These are phyloP conservation scores for Melikaiella ostensackeni DNA, from an alignment of 2,888 invertebrate species.

Conservation along the genomic window DNA sequence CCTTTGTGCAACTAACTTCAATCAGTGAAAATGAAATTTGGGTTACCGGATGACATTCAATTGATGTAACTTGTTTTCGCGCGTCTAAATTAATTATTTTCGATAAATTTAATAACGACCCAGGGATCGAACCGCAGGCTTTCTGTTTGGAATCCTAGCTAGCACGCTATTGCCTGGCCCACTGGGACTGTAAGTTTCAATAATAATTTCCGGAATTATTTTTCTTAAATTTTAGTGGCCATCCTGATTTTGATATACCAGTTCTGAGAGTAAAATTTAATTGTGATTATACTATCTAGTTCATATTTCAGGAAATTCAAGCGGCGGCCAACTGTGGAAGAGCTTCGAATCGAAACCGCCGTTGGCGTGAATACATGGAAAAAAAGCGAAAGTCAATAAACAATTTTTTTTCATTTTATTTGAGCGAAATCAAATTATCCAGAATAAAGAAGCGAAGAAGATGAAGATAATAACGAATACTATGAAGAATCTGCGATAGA, in stretches of 20 bases:
- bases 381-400: conserved; percentile 75
- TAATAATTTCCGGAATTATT: too few species aligned
- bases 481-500: conserved; percentile 48
- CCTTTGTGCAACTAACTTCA: too few species aligned
- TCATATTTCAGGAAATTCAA: conserved; percentile 53
- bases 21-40: too few species aligned
- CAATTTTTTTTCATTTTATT: conserved; percentile 73
- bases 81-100: too few species aligned
- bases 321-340: conserved; percentile 59
- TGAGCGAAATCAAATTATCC: conserved; percentile 77
- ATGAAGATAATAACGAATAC: background rate
- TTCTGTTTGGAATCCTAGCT: too few species aligned
- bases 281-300: background rate
- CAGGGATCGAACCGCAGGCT: too few species aligned
- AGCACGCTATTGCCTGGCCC: too few species aligned
- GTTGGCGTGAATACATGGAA: conserved; percentile 69
- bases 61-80: too few species aligned
- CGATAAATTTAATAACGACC: too few species aligned
- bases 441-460: conserved; percentile 69
- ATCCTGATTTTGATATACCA: background rate
- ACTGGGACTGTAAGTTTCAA: too few species aligned
- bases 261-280: background rate
- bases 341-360: conserved; percentile 55
- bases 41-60: too few species aligned
- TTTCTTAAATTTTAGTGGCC: too few species aligned